A percentile compares a stretch with the other conserved stretches of the same genome.
phyloP scores from a whole-genome alignment of 2,113 vertebrate species.

The Panthera leo region DNA sequence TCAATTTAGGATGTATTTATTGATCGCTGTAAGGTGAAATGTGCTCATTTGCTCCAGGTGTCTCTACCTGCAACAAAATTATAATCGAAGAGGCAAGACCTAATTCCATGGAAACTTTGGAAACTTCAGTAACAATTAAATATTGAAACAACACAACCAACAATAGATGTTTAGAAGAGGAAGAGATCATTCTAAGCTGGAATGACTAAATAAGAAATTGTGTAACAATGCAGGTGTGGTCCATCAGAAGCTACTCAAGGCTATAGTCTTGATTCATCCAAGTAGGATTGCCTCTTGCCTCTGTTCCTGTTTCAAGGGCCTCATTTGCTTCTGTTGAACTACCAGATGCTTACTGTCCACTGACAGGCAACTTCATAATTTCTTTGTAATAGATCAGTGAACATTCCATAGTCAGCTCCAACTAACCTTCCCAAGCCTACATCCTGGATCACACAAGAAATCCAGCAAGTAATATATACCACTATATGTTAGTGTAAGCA shows the following conservation, averaged over 20 bases:
- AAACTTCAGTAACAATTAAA: conserved; percentile 15
- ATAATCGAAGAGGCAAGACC: neutral
- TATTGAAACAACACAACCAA: neutral
- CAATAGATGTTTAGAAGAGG: neutral
- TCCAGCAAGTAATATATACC: neutral
- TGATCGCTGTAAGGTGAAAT: neutral
- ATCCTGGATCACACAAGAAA: neutral
- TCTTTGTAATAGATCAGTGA: neutral
- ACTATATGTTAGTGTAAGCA: neutral
- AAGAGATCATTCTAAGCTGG: neutral
- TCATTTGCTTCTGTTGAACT: neutral
- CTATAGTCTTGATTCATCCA: neutral
- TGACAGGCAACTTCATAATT: neutral
- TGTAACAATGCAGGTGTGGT: neutral
- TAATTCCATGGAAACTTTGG: neutral
- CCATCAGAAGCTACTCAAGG: neutral
- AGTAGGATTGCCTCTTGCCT: neutral
- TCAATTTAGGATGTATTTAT: neutral
- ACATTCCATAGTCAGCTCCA: neutral
- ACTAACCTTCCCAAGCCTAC: neutral
- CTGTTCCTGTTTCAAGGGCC: neutral
- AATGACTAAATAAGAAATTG: neutral
- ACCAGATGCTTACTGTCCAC: neutral
- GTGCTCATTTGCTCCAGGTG: neutral
- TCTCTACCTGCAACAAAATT: neutral